These are phyloP conservation scores for Trinectes maculatus DNA, from an alignment of 2,113 vertebrate genomes.

Conservation along the genomic window DNA sequence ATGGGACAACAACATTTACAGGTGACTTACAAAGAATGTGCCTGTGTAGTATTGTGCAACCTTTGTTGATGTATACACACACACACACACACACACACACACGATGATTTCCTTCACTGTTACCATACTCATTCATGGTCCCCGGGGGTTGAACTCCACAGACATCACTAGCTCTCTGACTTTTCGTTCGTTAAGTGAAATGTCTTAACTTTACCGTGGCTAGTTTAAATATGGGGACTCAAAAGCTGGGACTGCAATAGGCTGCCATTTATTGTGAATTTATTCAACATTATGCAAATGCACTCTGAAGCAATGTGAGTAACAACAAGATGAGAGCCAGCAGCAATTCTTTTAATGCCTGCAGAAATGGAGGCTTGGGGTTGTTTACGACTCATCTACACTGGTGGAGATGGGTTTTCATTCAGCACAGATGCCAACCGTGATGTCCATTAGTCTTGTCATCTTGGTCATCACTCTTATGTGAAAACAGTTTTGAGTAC, in stretches of 20 bases:
- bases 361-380: background rate
- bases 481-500: background rate
- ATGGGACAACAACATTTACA: background rate
- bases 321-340: slow-evolving; percentile 2
- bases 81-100: no score
- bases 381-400: background rate
- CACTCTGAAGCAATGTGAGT: background rate
- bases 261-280: slow-evolving; percentile 18
- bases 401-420: background rate
- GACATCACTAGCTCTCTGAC: no score
- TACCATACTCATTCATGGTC: no score
- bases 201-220: background rate
- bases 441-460: background rate
- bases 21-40: no score
- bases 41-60: no score
- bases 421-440: background rate
- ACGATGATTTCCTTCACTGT: no score
- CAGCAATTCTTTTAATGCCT: background rate
- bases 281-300: slow-evolving; percentile 8
- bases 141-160: no score
- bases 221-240: background rate
- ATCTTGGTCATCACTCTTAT: background rate
- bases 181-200: background rate
- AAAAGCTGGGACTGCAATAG: background rate
- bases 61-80: no score